Percentiles rank a stretch among this genome's conserved stretches.
These are phyloP conservation scores for Bolinopsis microptera DNA, from an alignment of 37 sponge, comb jelly and placozoan species.

Conservation along the genomic window DNA sequence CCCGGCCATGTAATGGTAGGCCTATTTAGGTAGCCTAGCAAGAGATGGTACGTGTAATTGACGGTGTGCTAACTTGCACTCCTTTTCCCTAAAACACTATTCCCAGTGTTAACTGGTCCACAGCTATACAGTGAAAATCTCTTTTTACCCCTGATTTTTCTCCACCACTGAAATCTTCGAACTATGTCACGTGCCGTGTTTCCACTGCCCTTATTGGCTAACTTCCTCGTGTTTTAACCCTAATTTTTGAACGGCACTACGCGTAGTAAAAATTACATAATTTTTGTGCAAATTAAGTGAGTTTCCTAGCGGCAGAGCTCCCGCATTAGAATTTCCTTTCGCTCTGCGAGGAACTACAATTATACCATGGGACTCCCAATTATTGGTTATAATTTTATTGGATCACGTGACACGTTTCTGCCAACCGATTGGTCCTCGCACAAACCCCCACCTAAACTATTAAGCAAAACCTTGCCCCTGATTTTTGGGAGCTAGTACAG, in stretches of 20 bases:
- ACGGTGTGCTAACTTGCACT: no score
- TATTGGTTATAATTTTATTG: neutral
- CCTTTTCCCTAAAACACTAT: neutral
- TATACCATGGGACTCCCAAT: neutral
- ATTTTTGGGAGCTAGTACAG: neutral
- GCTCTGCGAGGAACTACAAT: neutral
- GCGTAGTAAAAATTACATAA: neutral
- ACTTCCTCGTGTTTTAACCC: neutral
- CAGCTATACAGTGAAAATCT: neutral
- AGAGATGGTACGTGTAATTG: no score
- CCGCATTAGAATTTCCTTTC: neutral
- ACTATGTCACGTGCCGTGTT: neutral
- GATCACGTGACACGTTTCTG: neutral
- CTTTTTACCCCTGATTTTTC: neutral
- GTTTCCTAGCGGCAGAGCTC: neutral
- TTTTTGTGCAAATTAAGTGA: neutral
- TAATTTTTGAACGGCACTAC: neutral
- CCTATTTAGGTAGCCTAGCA: no score
- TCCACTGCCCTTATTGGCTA: neutral
- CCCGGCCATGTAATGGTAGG: no score
- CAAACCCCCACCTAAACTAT: neutral
- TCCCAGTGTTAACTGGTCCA: neutral
- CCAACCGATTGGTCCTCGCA: neutral
- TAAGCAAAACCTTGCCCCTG: neutral
- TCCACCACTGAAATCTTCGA: neutral